Evolutionary conservation across 2,888 invertebrate genomes (phyloP), one percentile per base, ranked within the genome.

Genomic region (Zygothrica quintamaculata): DNA sequence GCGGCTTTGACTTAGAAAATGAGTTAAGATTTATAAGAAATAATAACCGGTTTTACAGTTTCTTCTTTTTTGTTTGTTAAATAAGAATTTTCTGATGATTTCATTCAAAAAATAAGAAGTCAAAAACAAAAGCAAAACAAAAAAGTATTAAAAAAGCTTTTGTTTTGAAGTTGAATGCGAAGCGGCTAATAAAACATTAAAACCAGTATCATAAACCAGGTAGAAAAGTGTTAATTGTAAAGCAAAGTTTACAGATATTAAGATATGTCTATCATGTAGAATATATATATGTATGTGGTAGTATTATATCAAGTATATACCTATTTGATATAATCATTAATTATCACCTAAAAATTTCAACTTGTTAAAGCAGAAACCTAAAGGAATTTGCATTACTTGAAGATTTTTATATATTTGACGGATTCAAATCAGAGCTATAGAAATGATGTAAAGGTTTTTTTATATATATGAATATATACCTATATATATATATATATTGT

Each of bases 71-170:
- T 22, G 46, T 42, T 15, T 75, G 39, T 52, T 39, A 34, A 79
- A 68, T 65, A 47, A 36, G 59, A 58, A 58, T 71, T 53, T 55
- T 37, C 43, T 75, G 84, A 84, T 81, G 82, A 78, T 81, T 78
- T 81, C 71, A 84, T 71, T 36, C 58, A 37, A 59, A 13, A 11
- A 51, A 46, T 26, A 57, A 65, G 57, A 52, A n/a, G 5, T 3
- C 18, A 22, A 22, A 3, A 22, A 22, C 2, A 22, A 22, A 22
- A 22, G 18, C 5, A 3, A 3, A 36, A 31, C 9, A 25, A 48
- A 36, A 8, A 44, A 48, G 37, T 37, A 36, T 31, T 53, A 18
- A 18, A 12, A 18, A 7, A 26, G 9, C 18, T 31, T 39, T 43
- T 50, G 33, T 13, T 43, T 66, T 40, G 26, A 43, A 25, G 6